phyloP scores from a whole-genome alignment of 1,140 invertebrate genomes.

The Ditylenchus dipsaci region DNA sequence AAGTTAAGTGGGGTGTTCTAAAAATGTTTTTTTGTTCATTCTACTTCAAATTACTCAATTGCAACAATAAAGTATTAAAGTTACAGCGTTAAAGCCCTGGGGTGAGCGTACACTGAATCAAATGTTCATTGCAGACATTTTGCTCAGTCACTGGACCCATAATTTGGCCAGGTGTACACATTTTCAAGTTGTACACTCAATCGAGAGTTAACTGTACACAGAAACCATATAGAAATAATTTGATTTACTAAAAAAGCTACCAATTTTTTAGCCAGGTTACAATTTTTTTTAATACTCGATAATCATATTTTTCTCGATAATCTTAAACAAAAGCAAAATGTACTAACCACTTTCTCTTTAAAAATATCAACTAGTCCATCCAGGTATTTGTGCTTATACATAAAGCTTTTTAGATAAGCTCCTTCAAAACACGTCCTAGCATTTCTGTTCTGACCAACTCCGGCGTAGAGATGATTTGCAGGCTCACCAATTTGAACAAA shows the following conservation, averaged over 20 bases:
- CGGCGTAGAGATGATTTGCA: slow-evolving; percentile 4
- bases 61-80: not conserved
- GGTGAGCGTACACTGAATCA: no score
- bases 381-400: slow-evolving; percentile 34
- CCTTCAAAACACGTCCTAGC: slow-evolving; percentile 29
- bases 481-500: slow-evolving; percentile 31
- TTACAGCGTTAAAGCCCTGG: no score
- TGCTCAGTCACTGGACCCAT: no score
- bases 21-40: not conserved
- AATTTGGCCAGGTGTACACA: no score
- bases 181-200: no score
- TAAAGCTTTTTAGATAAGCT: slow-evolving; percentile 4
- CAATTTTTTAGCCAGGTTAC: no score
- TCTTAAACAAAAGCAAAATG: not conserved
- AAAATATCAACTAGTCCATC: slow-evolving; percentile 40
- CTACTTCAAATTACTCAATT: not conserved
- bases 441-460: slow-evolving; percentile 35
- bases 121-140: no score
- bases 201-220: no score
- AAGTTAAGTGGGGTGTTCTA: slow-evolving; percentile 18
- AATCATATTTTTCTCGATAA: not conserved
- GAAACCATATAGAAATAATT: no score
- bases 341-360: slow-evolving; percentile 35
- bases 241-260: no score
- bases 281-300: no score